A percentile compares a stretch with the other conserved stretches of the same genome.
phyloP scores from a whole-genome alignment of 2,797 vertebrate genomes.

The Echiichthys vipera region DNA sequence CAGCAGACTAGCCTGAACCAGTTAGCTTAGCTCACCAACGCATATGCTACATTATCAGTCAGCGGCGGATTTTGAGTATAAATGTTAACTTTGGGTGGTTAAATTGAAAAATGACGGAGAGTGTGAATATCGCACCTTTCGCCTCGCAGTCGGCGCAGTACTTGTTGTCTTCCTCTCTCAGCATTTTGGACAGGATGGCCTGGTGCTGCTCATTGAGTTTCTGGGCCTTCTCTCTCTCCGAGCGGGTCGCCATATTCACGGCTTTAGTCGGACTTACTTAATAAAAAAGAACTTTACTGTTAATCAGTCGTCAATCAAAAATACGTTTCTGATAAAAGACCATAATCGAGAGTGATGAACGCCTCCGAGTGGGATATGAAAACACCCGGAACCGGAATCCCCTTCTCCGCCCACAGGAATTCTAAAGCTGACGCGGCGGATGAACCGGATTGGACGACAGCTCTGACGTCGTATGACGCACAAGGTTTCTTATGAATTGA shows the following conservation, averaged over 20 bases:
- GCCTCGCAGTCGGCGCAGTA: constrained; percentile 99
- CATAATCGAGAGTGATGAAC: constrained; percentile 75
- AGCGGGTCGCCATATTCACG: constrained; percentile 92
- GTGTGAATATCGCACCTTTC: constrained; percentile 86
- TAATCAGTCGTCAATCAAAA: constrained; percentile 54
- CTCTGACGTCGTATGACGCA: constrained; percentile 56
- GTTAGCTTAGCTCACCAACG: constrained; percentile 45
- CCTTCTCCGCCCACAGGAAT: constrained; percentile 76
- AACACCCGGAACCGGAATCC: constrained; percentile 85
- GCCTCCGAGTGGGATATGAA: constrained; percentile 66
- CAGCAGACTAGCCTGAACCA: constrained; percentile 71
- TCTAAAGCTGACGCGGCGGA: constrained; percentile 62
- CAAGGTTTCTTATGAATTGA: neutral
- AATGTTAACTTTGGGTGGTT: neutral
- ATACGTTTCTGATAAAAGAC: constrained; percentile 67
- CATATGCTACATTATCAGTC: neutral
- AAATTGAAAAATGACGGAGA: neutral
- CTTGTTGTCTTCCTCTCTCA: constrained; percentile 98
- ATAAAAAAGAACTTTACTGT: constrained; percentile 22
- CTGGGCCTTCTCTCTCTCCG: constrained; percentile 96
- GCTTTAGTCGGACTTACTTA: constrained; percentile 22
- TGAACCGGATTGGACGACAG: constrained; percentile 62
- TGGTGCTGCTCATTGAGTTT: constrained; percentile 99
- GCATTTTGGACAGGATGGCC: constrained; percentile 96
- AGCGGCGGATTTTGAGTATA: neutral